Percentiles rank a stretch among this genome's conserved stretches.
phyloP scores from a whole-genome alignment of 2,888 invertebrate species.

The Leistus spinibarbis region DNA sequence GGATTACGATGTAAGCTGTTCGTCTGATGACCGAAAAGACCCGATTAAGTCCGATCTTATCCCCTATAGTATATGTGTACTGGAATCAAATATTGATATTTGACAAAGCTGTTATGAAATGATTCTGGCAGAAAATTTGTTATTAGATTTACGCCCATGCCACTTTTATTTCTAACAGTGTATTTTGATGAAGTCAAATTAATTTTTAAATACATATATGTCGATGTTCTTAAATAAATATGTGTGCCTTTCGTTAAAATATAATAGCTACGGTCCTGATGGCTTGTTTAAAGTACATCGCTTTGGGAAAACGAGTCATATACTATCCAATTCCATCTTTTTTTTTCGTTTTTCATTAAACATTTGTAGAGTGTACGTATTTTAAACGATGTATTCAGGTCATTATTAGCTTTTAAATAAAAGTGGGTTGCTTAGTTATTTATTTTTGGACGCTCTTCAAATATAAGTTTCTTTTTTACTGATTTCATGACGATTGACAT shows the following conservation, averaged over 20 bases:
- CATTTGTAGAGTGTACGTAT: neutral
- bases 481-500: neutral
- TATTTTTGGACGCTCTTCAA: neutral
- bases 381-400: neutral
- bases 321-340: no score
- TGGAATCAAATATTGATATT: conserved; percentile 35
- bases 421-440: neutral
- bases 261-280: neutral
- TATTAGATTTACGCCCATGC: no score
- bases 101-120: conserved; percentile 34
- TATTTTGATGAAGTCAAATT: no score
- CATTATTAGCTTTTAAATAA: neutral
- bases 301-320: neutral
- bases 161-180: no score
- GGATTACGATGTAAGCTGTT: neutral
- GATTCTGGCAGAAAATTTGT: conserved; percentile 28
- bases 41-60: conserved; percentile 25
- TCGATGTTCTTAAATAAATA: neutral
- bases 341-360: neutral
- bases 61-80: conserved; percentile 19
- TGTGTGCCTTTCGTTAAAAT: neutral
- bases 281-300: neutral
- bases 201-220: no score
- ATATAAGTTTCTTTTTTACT: neutral
- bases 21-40: conserved; percentile 15